phyloP scores from a whole-genome alignment of 2,888 invertebrate genomes.

The Hirtodrosophila duncani region DNA sequence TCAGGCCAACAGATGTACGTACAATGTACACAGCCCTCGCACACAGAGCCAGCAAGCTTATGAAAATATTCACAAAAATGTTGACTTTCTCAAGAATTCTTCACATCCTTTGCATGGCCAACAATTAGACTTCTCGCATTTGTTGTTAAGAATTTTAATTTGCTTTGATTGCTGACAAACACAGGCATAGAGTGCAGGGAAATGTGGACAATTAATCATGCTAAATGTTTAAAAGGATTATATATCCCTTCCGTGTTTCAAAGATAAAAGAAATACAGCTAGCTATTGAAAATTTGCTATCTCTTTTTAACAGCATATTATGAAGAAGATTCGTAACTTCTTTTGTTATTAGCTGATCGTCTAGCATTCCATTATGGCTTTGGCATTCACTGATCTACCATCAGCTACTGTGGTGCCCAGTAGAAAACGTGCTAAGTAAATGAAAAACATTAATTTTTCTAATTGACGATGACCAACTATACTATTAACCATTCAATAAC shows the following conservation, averaged over 20 bases:
- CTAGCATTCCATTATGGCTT: too few relatives aligned
- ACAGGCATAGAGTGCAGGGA: slow-evolving; percentile 8
- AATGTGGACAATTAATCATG: slow-evolving; percentile 30
- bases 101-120: slow-evolving; percentile 33
- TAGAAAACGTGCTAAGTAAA: too few relatives aligned
- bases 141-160: slow-evolving; percentile 33
- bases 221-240: slow-evolving; percentile 23
- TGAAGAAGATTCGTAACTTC: too few relatives aligned
- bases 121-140: slow-evolving; percentile 25
- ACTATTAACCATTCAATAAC: too few relatives aligned
- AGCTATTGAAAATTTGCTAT: too few relatives aligned
- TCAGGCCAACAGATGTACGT: slow-evolving; percentile 5
- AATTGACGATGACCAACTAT: too few relatives aligned
- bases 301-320: too few relatives aligned
- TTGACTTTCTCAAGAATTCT: slow-evolving; percentile 42
- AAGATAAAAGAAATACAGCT: slow-evolving; percentile 3
- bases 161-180: slow-evolving; percentile 15
- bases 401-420: too few relatives aligned
- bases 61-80: slow-evolving; percentile 35
- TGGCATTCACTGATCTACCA: too few relatives aligned
- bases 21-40: background rate
- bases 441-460: too few relatives aligned
- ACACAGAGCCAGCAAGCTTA: slow-evolving; percentile 7
- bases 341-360: too few relatives aligned
- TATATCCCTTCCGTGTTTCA: background rate